Evolutionary conservation across 2,797 vertebrate species (phyloP).

Genomic region (Darevskia nairensis): DNA sequence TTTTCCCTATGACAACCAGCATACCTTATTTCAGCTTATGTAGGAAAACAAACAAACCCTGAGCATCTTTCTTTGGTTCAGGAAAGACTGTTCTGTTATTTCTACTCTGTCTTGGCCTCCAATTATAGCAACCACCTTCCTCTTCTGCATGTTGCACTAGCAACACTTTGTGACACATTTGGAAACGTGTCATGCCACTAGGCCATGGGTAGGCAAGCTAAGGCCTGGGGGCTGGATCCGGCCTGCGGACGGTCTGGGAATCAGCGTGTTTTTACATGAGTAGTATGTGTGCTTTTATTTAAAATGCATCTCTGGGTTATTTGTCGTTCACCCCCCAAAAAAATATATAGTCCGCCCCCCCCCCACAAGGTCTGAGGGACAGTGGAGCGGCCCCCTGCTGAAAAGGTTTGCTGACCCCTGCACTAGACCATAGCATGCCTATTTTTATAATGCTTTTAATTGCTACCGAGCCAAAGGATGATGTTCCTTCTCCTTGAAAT

Average conservation of each 20-base stretch:
- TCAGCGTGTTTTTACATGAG: too few relatives aligned
- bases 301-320: too few relatives aligned
- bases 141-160: conserved; percentile 24
- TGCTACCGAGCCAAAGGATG: neutral
- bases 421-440: conserved; percentile 45
- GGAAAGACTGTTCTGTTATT: neutral
- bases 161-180: neutral
- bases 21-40: conserved; percentile 6
- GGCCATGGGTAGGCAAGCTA: too few relatives aligned
- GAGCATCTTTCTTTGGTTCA: conserved; percentile 5
- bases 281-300: too few relatives aligned
- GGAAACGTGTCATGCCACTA: neutral
- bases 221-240: too few relatives aligned
- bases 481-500: conserved; percentile 38
- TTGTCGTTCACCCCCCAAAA: too few relatives aligned
- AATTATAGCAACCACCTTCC: conserved; percentile 1
- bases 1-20: neutral
- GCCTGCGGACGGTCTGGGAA: too few relatives aligned
- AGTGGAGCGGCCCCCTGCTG: too few relatives aligned
- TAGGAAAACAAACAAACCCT: neutral
- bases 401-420: too few relatives aligned
- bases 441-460: neutral
- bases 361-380: too few relatives aligned
- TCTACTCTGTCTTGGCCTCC: conserved; percentile 14
- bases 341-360: too few relatives aligned